These are phyloP conservation scores for Acrossocheilus fasciatus DNA, from an alignment of 2,797 vertebrate genomes.

Conservation along the genomic window DNA sequence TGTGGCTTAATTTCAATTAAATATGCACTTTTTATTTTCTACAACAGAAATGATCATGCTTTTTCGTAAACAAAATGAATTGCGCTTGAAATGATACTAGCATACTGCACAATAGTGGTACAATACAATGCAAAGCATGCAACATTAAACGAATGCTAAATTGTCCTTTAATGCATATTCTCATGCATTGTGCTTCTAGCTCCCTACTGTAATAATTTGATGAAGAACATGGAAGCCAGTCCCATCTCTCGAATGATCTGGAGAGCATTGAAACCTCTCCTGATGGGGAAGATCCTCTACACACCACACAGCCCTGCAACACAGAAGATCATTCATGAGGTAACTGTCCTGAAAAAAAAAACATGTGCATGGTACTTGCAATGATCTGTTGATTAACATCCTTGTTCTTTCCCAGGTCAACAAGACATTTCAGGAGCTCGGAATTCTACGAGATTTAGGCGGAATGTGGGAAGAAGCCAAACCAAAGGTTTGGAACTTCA, in stretches of 20 bases:
- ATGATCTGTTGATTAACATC: background rate
- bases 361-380: background rate
- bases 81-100: background rate
- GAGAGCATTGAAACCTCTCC: conserved; percentile 92
- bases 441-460: conserved; percentile 90
- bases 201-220: conserved; percentile 93
- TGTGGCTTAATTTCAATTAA: background rate
- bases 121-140: background rate
- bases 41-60: background rate
- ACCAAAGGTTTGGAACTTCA: conserved; percentile 91
- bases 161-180: background rate
- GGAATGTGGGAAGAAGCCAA: conserved; percentile 95
- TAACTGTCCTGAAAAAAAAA: conserved; percentile 63
- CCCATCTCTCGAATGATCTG: conserved; percentile 96
- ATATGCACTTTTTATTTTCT: background rate
- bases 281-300: conserved; percentile 95
- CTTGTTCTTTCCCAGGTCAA: conserved; percentile 83
- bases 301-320: conserved; percentile 90
- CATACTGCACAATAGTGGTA: background rate
- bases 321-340: conserved; percentile 89
- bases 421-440: conserved; percentile 94
- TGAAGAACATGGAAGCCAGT: conserved; percentile 92
- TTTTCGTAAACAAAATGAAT: background rate
- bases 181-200: conserved; percentile 71
- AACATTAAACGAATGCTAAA: background rate